A percentile compares a stretch with the other conserved stretches of the same genome.
These are phyloP conservation scores for Eurypyga helias DNA, from an alignment of 2,113 vertebrate genomes.

Conservation along the genomic window DNA sequence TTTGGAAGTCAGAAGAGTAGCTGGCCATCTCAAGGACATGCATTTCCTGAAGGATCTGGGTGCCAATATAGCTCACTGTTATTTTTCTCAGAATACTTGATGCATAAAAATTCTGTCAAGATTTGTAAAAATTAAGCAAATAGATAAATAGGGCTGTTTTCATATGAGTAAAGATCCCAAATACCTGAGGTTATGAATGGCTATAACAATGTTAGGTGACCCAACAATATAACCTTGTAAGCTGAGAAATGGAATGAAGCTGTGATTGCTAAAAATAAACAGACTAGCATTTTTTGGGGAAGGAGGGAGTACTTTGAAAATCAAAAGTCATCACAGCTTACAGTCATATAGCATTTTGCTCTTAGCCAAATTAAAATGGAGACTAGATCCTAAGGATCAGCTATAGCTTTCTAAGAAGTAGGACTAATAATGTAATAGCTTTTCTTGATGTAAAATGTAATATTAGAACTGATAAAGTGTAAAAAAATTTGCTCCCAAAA, in stretches of 20 bases:
- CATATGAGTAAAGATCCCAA: not conserved
- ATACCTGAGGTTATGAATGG: not conserved
- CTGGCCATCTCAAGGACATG: constrained; percentile 1
- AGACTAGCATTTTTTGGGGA: rapidly evolving
- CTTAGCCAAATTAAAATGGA: not conserved
- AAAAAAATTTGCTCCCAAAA: not conserved
- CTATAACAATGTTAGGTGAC: not conserved
- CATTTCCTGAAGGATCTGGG: not conserved
- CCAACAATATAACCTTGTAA: rapidly evolving
- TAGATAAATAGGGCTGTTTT: not conserved
- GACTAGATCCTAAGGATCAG: not conserved
- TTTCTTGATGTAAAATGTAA: not conserved
- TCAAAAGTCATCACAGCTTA: not conserved
- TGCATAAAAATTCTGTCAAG: constrained; percentile 37
- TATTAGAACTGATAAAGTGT: not conserved
- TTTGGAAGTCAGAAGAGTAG: constrained; percentile 53
- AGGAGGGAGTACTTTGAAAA: not conserved
- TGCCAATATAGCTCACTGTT: constrained; percentile 31
- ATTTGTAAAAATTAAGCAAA: not conserved
- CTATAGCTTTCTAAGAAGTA: not conserved
- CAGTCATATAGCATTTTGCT: not conserved
- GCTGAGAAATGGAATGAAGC: not conserved
- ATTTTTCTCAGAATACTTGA: constrained; percentile 50
- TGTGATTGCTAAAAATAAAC: rapidly evolving
- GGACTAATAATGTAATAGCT: not conserved